A percentile compares a stretch with the other conserved stretches of the same genome.
Evolutionary conservation across 1,140 invertebrate genomes (phyloP).

Genomic region (Chironomus tepperi): DNA sequence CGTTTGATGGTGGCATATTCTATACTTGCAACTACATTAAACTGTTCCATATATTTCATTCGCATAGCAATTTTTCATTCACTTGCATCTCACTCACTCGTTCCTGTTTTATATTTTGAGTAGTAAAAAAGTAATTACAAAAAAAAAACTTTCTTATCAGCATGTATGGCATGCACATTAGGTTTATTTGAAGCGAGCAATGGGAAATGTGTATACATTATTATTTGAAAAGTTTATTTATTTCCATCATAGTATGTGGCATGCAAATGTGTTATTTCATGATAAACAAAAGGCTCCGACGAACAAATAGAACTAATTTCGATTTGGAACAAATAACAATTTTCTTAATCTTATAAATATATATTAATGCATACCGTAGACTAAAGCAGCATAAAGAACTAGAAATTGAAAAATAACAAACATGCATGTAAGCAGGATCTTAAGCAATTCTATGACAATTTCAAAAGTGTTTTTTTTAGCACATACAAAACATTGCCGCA

Average conservation of each 20-base stretch:
- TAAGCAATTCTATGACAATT: too few relatives aligned
- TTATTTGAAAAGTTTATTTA: slow-evolving; percentile 15
- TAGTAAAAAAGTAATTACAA: slow-evolving; percentile 2
- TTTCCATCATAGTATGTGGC: neutral
- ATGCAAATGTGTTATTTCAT: slow-evolving; percentile 13
- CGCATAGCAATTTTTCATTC: too few relatives aligned
- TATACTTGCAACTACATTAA: too few relatives aligned
- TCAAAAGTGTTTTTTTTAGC: too few relatives aligned
- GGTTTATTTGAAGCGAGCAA: neutral
- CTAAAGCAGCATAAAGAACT: neutral
- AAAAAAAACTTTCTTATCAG: neutral
- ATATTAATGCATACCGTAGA: neutral
- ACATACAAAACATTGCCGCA: too few relatives aligned
- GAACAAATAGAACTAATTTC: neutral
- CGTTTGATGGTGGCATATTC: neutral
- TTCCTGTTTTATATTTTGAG: neutral
- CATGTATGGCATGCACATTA: neutral
- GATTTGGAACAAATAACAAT: neutral
- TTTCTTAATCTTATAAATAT: neutral
- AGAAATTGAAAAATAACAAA: neutral
- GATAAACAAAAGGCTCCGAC: neutral
- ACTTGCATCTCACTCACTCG: too few relatives aligned
- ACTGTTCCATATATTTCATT: too few relatives aligned
- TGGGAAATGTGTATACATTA: neutral
- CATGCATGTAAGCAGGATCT: too few relatives aligned